Base-by-base conservation (phyloP, 2,797 vertebrate species). In the Dipus sagitta region DNA sequence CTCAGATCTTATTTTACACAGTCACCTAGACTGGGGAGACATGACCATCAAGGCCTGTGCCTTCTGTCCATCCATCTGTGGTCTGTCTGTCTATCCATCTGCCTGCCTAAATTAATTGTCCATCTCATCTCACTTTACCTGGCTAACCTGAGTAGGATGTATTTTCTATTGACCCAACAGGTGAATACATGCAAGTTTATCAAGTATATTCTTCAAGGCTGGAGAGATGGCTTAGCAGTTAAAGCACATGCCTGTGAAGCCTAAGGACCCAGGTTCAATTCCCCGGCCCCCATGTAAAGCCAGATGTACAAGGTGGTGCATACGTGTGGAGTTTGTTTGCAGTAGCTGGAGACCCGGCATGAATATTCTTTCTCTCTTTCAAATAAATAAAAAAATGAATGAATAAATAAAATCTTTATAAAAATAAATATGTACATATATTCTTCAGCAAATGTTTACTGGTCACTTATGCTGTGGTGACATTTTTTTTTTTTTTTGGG, bases 1-100 rank as follows among this genome's bases (percentile, higher is more conserved):
- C 54, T 71, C 52, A 81, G 32, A 47, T 67, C 64, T 60, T 70
- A 75, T 74, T 90, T 60, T 88, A 90, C 62, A 95, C 20, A 93
- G 72, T 4, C 82, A 38, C 14, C 60, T 0, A 80, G 58, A 58
- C 6, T 38, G 7, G n/a, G 75, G 28, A 84, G 14, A 82, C 7
- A 15, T 23, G 32, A 7, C 24, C 77, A 83, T 79, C 20, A 65
- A 71, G 26, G 24, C 13, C 52, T 32, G 12, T 54, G n/a, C 30
- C 76, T 2, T 47, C 6, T n/a, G 15, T 18, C 28, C 32, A 17
- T n/a, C 6, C 28, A 7, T 30, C 38, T 26, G 47, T 47, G 47
- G 34, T 21, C 38, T 32, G 32, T 20, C n/a, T 17, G 20, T 20
- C 58, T 18, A 10, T 26, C 8, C 10, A 30, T 30, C 80, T 38